phyloP scores from a whole-genome alignment of 2,113 vertebrate species.

The Malurus elegans region DNA sequence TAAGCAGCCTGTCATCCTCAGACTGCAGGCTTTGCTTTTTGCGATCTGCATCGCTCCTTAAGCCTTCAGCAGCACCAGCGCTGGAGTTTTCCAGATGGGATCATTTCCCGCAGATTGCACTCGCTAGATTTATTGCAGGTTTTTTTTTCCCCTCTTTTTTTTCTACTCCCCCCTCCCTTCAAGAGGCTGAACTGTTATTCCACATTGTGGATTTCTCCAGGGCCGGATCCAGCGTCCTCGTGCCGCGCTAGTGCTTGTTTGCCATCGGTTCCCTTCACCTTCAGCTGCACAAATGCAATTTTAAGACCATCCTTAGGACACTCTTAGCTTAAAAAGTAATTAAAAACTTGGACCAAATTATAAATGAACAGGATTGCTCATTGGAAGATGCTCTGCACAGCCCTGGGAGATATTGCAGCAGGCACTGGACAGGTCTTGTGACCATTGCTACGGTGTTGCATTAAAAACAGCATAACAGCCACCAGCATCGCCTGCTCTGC shows the following conservation, averaged over 20 bases:
- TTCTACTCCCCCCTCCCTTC: background rate
- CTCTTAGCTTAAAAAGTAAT: background rate
- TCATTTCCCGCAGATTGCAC: conserved; percentile 73
- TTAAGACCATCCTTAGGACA: background rate
- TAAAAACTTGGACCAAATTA: background rate
- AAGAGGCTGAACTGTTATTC: conserved; percentile 66
- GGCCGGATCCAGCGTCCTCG: conserved; percentile 51
- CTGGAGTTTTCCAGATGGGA: conserved; percentile 78
- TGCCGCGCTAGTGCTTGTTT: conserved; percentile 14
- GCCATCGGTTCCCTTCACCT: background rate
- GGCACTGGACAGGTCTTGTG: background rate
- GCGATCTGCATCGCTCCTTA: conserved; percentile 62
- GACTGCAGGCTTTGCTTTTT: conserved; percentile 68
- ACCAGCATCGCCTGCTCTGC: background rate
- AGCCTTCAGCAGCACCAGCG: conserved; percentile 69
- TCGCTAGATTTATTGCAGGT: conserved; percentile 70
- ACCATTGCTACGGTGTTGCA: fast-evolving
- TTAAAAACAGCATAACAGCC: background rate
- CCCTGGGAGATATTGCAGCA: background rate
- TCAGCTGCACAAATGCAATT: conserved; percentile 23
- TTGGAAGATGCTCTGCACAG: background rate
- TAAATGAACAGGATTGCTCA: background rate
- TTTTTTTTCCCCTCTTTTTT: background rate
- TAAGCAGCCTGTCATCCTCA: conserved; percentile 78
- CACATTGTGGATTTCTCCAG: conserved; percentile 61